These are phyloP conservation scores for Gorsachius goisagi DNA, from an alignment of 2,113 vertebrate genomes.

Conservation along the genomic window DNA sequence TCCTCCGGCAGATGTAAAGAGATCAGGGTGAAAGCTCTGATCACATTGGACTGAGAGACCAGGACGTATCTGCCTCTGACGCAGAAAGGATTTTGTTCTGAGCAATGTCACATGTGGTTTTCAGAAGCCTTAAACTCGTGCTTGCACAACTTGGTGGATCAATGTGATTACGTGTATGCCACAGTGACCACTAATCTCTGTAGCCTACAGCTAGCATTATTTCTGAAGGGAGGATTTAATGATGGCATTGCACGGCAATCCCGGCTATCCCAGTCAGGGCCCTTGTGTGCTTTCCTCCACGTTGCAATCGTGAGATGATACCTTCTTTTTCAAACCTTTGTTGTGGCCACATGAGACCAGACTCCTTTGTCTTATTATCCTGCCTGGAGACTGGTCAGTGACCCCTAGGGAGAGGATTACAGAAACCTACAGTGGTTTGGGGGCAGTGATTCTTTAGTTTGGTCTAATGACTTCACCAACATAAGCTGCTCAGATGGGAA, in stretches of 20 bases:
- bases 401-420: neutral
- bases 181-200: neutral
- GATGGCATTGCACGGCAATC: neutral
- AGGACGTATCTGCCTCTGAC: neutral
- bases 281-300: neutral
- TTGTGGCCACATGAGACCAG: neutral
- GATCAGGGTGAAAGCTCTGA: neutral
- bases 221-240: neutral
- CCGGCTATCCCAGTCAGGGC: neutral
- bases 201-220: neutral
- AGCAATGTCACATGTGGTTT: neutral
- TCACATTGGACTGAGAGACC: neutral
- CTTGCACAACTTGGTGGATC: neutral
- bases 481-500: fast-evolving
- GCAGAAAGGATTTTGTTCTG: neutral
- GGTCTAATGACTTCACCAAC: neutral
- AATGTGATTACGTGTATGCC: neutral
- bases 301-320: neutral
- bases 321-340: neutral
- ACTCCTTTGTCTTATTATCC: neutral
- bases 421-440: neutral
- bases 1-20: neutral
- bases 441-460: neutral
- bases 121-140: neutral
- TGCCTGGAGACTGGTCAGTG: neutral